Evolutionary conservation across 2,113 vertebrate genomes (phyloP).

Genomic region (Takifugu bimaculatus): DNA sequence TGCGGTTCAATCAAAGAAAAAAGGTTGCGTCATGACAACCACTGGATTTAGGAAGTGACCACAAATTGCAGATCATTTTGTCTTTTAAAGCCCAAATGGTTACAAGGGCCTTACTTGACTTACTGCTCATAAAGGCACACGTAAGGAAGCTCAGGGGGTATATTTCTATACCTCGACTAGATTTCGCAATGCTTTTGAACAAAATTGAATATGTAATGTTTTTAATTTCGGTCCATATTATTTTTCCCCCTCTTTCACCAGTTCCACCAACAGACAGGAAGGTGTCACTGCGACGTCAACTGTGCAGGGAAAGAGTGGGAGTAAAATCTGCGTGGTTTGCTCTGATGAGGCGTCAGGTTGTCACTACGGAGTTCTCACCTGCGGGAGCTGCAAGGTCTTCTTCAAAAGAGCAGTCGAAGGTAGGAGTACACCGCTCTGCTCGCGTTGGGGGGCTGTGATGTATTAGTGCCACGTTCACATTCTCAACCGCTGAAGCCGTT

Average conservation of each 20-base stretch:
- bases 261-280: conserved; percentile 55
- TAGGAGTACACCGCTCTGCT: conserved; percentile 23
- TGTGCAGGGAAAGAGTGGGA: conserved; percentile 57
- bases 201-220: background rate
- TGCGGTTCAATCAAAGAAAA: conserved; percentile 28
- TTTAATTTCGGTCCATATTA: conserved; percentile 3
- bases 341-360: conserved; percentile 80
- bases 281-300: conserved; percentile 24
- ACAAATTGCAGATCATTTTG: conserved; percentile 17
- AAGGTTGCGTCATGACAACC: conserved; percentile 24
- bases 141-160: no score
- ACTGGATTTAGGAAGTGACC: conserved; percentile 20
- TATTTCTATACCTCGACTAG: no score
- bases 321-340: conserved; percentile 80
- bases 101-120: conserved; percentile 4
- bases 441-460: background rate
- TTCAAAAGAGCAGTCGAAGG: conserved; percentile 83
- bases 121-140: background rate
- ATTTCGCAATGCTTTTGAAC: no score
- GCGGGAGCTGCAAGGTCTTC: conserved; percentile 83
- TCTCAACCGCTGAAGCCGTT: background rate
- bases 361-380: conserved; percentile 82
- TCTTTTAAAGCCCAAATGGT: conserved; percentile 12
- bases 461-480: conserved; percentile 1
- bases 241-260: conserved; percentile 16